A percentile compares a stretch with the other conserved stretches of the same genome.
Conservation (phyloP, 2,113 vertebrate species). For the Aythya baeri region DNA sequence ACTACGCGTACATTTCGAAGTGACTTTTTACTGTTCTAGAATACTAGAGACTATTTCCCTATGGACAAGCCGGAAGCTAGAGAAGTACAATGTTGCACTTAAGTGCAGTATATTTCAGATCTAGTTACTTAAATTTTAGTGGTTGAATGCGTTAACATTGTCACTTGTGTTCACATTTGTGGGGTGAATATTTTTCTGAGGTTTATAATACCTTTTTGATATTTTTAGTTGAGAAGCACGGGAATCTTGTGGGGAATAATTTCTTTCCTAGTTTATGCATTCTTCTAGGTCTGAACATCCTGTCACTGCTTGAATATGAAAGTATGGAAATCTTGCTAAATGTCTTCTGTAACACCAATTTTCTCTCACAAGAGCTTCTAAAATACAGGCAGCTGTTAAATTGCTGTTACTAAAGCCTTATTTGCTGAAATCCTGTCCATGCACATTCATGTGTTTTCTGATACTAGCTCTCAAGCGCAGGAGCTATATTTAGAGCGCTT, state of each 20-base stretch:
- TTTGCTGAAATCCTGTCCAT: constrained; percentile 40
- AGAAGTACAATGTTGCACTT: background rate
- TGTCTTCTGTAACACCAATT: background rate
- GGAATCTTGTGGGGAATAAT: background rate
- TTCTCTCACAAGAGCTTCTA: background rate
- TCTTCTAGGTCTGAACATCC: background rate
- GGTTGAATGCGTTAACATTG: background rate
- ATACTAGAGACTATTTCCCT: background rate
- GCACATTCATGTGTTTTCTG: background rate
- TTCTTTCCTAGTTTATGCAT: background rate
- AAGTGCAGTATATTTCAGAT: background rate
- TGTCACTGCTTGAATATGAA: background rate
- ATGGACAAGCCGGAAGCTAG: background rate
- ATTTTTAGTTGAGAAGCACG: too few species aligned
- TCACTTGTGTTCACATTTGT: background rate
- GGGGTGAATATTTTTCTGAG: background rate
- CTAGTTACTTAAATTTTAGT: background rate
- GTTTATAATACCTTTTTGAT: background rate
- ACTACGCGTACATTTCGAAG: background rate
- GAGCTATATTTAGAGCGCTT: constrained; percentile 58
- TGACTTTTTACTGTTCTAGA: background rate
- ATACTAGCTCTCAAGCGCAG: background rate
- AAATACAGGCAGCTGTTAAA: background rate
- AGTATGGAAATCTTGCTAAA: background rate
- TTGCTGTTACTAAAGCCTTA: background rate